These are phyloP conservation scores for Petroica traversi DNA, from an alignment of 2,113 vertebrate species.

Conservation along the genomic window DNA sequence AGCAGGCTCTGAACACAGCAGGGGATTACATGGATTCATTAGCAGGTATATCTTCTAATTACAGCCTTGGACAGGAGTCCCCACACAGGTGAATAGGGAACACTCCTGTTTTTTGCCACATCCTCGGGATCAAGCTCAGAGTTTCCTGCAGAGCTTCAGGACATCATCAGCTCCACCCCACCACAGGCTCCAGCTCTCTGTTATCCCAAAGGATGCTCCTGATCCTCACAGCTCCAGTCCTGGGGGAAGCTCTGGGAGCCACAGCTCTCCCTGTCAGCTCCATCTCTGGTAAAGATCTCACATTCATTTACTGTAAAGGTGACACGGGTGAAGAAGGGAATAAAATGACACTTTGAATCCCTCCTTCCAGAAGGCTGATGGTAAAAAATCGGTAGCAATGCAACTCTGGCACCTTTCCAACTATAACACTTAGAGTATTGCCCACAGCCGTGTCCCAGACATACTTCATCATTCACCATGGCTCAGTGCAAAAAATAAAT, in stretches of 20 bases:
- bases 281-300: not conserved
- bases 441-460: not conserved
- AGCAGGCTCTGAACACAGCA: not conserved
- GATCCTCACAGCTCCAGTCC: not conserved
- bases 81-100: not conserved
- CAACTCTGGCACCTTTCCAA: slow-evolving; percentile 5
- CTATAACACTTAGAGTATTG: not conserved
- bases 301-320: slow-evolving; percentile 22
- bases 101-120: not conserved
- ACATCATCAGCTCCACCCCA: not conserved
- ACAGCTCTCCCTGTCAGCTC: not conserved
- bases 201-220: not conserved
- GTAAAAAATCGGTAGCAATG: slow-evolving; percentile 26
- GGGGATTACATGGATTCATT: slow-evolving; percentile 24
- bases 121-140: not conserved
- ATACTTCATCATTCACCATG: slow-evolving; percentile 1
- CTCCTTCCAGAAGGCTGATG: not conserved
- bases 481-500: slow-evolving; percentile 39
- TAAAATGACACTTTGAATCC: slow-evolving; percentile 5
- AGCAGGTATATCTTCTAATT: slow-evolving; percentile 35
- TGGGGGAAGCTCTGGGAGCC: not conserved
- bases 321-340: not conserved
- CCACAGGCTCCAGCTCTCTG: not conserved
- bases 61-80: not conserved
- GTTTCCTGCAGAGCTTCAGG: not conserved